Conservation (phyloP, 2,888 invertebrate genomes). For the Cinara cedri region DNA sequence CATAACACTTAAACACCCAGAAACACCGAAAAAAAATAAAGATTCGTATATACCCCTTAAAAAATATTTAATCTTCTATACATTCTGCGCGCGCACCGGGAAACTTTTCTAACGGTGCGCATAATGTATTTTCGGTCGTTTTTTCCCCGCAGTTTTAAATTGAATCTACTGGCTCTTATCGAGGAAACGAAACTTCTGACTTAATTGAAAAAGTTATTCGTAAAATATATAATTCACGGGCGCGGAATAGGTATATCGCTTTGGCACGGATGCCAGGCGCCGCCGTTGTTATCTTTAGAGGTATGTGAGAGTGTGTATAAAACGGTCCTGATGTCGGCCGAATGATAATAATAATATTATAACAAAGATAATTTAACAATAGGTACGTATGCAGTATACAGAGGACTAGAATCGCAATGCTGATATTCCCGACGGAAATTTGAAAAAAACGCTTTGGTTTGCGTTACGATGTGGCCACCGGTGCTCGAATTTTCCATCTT, state of each 20-base stretch:
- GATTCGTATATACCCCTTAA: background rate
- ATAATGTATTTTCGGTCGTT: constrained; percentile 32
- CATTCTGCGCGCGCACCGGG: background rate
- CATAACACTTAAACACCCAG: constrained; percentile 1
- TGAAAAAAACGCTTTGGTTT: too few species aligned
- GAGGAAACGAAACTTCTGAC: constrained; percentile 40
- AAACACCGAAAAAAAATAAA: constrained; percentile 22
- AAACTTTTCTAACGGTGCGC: constrained; percentile 30
- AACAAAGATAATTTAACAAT: too few species aligned
- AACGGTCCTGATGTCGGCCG: too few species aligned
- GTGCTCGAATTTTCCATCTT: too few species aligned
- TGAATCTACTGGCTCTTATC: constrained; percentile 37
- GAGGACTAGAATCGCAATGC: too few species aligned
- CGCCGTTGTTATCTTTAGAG: too few species aligned
- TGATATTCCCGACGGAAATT: too few species aligned
- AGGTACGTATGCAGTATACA: too few species aligned
- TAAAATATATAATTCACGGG: constrained; percentile 22
- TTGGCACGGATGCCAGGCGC: too few species aligned
- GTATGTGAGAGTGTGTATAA: too few species aligned
- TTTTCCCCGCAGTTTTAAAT: constrained; percentile 36
- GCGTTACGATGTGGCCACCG: too few species aligned
- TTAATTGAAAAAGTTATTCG: constrained; percentile 53
- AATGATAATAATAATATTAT: too few species aligned
- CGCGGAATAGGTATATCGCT: background rate
- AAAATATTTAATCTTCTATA: constrained; percentile 22